phyloP scores from a whole-genome alignment of 1,140 invertebrate species.

The Wasmannia auropunctata region DNA sequence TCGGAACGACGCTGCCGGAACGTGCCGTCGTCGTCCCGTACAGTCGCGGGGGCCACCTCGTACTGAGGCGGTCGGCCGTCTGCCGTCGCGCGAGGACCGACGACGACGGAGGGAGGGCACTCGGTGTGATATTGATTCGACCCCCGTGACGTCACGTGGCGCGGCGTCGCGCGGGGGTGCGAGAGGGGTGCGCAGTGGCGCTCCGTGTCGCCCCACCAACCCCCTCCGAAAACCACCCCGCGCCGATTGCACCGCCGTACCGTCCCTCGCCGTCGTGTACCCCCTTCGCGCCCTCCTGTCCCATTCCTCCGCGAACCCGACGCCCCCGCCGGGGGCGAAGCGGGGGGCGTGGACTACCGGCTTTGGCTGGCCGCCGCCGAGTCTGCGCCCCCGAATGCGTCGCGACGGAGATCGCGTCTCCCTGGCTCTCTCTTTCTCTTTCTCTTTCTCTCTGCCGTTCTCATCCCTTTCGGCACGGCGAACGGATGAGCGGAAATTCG shows the following conservation, averaged over 20 bases:
- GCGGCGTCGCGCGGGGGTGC: constrained; percentile 59
- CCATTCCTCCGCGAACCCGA: neutral
- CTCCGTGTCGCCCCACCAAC: neutral
- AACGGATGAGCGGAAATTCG: constrained; percentile 40
- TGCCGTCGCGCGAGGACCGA: constrained; percentile 70
- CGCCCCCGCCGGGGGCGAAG: constrained; percentile 56
- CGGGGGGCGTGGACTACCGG: constrained; percentile 77
- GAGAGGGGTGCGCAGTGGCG: constrained; percentile 65
- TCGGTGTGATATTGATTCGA: constrained; percentile 81
- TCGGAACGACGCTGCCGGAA: constrained; percentile 74
- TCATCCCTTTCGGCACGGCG: neutral
- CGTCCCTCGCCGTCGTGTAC: constrained; percentile 18
- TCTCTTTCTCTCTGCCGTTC: neutral
- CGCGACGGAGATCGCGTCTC: constrained; percentile 3
- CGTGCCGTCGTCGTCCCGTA: constrained; percentile 75
- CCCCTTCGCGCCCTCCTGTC: neutral
- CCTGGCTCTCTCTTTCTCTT: neutral
- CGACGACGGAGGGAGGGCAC: constrained; percentile 67
- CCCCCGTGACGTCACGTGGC: constrained; percentile 81
- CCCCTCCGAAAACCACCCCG: neutral
- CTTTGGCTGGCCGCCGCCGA: constrained; percentile 70
- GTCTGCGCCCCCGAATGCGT: constrained; percentile 73
- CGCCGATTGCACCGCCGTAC: neutral
- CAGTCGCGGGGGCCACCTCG: constrained; percentile 83
- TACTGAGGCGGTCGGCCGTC: constrained; percentile 79